Percentiles rank a stretch among this genome's conserved stretches.
phyloP scores from a whole-genome alignment of 2,113 vertebrate genomes.

The Notechis scutatus region DNA sequence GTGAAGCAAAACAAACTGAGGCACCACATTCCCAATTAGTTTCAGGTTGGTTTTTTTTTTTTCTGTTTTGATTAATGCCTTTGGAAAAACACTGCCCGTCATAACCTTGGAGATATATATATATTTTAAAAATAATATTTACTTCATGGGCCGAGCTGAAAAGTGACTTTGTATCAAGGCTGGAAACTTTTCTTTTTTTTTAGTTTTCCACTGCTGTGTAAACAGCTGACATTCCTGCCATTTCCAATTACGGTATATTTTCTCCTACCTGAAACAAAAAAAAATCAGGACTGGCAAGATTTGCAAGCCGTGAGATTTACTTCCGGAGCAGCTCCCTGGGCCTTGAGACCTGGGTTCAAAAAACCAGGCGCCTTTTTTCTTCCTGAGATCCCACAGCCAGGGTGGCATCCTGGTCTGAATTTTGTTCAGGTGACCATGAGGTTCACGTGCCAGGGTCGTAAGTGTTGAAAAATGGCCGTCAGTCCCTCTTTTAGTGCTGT shows the following conservation, averaged over 20 bases:
- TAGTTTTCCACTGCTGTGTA: background rate
- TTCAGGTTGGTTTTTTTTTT: background rate
- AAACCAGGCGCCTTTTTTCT: accelerated
- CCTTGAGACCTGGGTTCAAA: background rate
- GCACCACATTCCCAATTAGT: accelerated
- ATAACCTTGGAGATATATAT: background rate
- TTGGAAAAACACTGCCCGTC: background rate
- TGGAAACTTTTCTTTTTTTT: background rate
- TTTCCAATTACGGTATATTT: background rate
- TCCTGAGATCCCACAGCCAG: background rate
- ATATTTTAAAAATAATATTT: conserved; percentile 1
- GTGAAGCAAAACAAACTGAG: background rate
- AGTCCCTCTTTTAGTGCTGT: background rate
- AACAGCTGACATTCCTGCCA: conserved; percentile 30
- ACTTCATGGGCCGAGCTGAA: background rate
- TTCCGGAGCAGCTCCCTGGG: background rate
- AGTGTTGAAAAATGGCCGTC: background rate
- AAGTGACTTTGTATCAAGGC: background rate
- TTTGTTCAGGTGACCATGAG: no score
- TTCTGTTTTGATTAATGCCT: background rate
- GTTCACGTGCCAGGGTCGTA: background rate
- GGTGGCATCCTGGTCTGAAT: no score
- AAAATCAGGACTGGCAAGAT: conserved; percentile 21
- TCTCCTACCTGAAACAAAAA: background rate
- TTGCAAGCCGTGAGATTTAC: background rate